Evolutionary conservation across 2,113 vertebrate species (phyloP).

Genomic region (Halcyon senegalensis): DNA sequence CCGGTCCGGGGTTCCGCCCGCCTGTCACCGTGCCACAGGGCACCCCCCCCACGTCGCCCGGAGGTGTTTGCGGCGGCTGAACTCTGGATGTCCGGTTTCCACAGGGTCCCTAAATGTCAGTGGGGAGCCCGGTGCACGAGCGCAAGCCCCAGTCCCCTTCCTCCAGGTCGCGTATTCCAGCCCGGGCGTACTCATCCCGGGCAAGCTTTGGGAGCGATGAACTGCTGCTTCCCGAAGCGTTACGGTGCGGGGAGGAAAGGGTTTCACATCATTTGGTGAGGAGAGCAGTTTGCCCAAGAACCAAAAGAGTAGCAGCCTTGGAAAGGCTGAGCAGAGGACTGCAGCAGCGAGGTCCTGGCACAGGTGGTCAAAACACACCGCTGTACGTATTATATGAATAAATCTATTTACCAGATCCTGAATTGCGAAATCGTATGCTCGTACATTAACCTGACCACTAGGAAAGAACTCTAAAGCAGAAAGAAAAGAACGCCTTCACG

Average conservation of each 20-base stretch:
- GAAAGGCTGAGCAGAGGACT: neutral
- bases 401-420: neutral
- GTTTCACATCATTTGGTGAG: rapidly evolving
- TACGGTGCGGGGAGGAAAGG: neutral
- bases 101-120: rapidly evolving
- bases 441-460: rapidly evolving
- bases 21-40: rapidly evolving
- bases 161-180: neutral
- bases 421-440: neutral
- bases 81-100: rapidly evolving
- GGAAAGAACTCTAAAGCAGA: neutral
- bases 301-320: no score
- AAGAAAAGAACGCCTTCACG: neutral
- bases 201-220: neutral
- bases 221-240: neutral
- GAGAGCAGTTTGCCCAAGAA: neutral
- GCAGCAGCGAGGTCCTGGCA: neutral
- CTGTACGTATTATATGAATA: rapidly evolving
- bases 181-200: neutral
- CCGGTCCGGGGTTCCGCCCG: neutral
- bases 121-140: rapidly evolving
- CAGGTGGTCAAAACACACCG: neutral
- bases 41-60: neutral
- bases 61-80: rapidly evolving
- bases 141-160: rapidly evolving